These are phyloP conservation scores for Lathamus discolor DNA, from an alignment of 2,113 vertebrate species.

Conservation along the genomic window DNA sequence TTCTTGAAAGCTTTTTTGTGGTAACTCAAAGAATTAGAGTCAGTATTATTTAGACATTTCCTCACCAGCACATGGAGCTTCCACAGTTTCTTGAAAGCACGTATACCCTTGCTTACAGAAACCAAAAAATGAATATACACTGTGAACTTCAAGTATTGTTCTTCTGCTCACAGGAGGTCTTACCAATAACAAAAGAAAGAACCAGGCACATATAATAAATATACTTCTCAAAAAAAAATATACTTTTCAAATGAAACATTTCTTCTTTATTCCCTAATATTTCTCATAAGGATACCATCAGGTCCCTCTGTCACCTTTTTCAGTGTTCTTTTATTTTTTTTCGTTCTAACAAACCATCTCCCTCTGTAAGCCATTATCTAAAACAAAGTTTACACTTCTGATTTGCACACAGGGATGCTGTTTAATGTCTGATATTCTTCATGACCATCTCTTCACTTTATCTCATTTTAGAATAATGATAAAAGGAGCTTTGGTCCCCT, in stretches of 20 bases:
- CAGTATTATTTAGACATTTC: background rate
- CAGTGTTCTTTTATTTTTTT: background rate
- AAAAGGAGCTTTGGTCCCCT: slow-evolving; percentile 43
- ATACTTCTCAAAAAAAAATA: background rate
- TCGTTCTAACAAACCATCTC: background rate
- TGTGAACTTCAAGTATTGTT: background rate
- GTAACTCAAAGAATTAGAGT: background rate
- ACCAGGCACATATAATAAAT: background rate
- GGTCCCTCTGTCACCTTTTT: background rate
- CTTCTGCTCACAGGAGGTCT: background rate
- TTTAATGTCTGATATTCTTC: slow-evolving; percentile 35
- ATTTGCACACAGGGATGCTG: slow-evolving; percentile 38
- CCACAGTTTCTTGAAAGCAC: background rate
- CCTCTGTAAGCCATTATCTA: slow-evolving; percentile 33
- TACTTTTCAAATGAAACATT: background rate
- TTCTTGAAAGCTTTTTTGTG: background rate
- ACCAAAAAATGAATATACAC: background rate
- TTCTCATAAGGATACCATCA: slow-evolving; percentile 8
- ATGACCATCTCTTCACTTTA: slow-evolving; percentile 25
- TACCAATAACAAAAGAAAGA: background rate
- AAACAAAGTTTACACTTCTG: slow-evolving; percentile 37
- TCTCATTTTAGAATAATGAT: slow-evolving; percentile 37
- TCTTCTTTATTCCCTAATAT: slow-evolving; percentile 16
- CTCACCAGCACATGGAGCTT: background rate
- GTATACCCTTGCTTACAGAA: background rate